Conservation (phyloP, 2,113 vertebrate species). For the Murina feae region DNA sequence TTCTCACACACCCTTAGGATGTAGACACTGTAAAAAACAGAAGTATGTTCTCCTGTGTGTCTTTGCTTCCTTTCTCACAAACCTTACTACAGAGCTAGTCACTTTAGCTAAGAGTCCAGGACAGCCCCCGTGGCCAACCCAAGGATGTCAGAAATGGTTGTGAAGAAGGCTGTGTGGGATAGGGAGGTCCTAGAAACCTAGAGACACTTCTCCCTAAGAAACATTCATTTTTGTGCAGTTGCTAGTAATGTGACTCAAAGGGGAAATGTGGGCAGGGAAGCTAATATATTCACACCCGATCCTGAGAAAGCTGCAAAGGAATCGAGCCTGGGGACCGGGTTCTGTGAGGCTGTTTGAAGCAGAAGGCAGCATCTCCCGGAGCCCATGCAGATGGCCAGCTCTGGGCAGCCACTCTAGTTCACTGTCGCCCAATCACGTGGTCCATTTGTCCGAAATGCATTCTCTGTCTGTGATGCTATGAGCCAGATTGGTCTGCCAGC, state of each 20-base stretch:
- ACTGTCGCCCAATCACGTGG: not conserved
- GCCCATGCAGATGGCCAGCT: not conserved
- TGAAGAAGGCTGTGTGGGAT: accelerated
- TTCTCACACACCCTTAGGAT: not conserved
- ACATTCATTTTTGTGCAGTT: not conserved
- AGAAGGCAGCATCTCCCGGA: not conserved
- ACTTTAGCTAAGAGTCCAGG: not conserved
- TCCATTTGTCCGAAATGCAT: not conserved
- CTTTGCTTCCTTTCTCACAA: not conserved
- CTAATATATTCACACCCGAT: not conserved
- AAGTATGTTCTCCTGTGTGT: not conserved
- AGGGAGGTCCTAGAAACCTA: not conserved
- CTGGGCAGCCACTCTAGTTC: not conserved
- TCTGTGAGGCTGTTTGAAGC: not conserved
- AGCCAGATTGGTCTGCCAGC: not conserved
- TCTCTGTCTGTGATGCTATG: not conserved
- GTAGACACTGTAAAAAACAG: not conserved
- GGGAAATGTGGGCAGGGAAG: not conserved
- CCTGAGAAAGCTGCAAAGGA: not conserved
- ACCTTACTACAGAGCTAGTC: not conserved
- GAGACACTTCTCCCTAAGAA: not conserved
- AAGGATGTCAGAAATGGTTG: not conserved
- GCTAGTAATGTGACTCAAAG: not conserved
- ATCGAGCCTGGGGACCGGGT: not conserved
- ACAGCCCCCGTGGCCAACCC: not conserved